phyloP scores from a whole-genome alignment of 2,113 vertebrate species.

The Daboia siamensis region DNA sequence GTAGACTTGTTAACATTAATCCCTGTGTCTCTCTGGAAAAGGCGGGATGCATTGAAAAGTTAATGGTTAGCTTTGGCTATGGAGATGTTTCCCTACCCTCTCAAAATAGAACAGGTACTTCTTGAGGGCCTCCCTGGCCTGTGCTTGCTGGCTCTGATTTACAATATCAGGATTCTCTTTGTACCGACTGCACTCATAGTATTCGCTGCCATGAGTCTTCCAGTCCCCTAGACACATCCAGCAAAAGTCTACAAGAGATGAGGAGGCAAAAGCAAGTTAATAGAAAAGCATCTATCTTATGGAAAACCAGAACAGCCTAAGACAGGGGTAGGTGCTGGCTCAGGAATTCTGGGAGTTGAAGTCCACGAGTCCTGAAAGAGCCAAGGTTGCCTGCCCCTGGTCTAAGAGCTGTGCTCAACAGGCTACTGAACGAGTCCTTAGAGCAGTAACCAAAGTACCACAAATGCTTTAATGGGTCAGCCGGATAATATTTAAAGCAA shows the following conservation, averaged over 20 bases:
- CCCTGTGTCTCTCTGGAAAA: slow-evolving; percentile 46
- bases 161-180: slow-evolving; percentile 99
- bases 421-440: not conserved
- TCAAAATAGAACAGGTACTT: slow-evolving; percentile 99
- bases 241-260: slow-evolving; percentile 88
- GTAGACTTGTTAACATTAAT: slow-evolving; percentile 52
- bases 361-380: too few species aligned
- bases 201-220: slow-evolving; percentile 99
- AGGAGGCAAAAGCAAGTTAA: slow-evolving; percentile 18
- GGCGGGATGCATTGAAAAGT: slow-evolving; percentile 62
- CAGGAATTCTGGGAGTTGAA: too few species aligned
- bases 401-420: not conserved
- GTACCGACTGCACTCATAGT: slow-evolving; percentile 99
- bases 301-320: too few species aligned
- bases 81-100: slow-evolving; percentile 82
- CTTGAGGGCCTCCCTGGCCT: slow-evolving; percentile 98
- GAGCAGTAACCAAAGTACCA: not conserved
- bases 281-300: slow-evolving; percentile 29
- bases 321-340: too few species aligned
- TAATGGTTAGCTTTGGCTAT: slow-evolving; percentile 59
- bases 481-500: not conserved
- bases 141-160: slow-evolving; percentile 99
- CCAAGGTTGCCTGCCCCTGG: too few species aligned
- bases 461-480: not conserved
- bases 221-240: slow-evolving; percentile 99